phyloP scores from a whole-genome alignment of 1,140 invertebrate genomes.

The Plectus sambesii region DNA sequence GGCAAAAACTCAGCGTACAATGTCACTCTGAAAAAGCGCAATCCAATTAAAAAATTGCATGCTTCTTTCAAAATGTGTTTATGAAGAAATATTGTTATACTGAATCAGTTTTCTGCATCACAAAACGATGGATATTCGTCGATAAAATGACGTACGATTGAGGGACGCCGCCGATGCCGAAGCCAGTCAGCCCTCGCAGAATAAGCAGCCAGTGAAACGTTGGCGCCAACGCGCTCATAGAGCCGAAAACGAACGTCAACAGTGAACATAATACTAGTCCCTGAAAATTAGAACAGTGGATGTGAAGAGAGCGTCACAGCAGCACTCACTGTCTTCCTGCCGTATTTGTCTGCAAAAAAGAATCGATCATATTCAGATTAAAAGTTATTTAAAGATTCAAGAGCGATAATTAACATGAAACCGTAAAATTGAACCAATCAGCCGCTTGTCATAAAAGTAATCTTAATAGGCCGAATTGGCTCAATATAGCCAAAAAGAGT shows the following conservation, averaged over 20 bases:
- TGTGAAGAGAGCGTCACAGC: conserved; percentile 1
- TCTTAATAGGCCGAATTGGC: too few relatives aligned
- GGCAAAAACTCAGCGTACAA: conserved; percentile 89
- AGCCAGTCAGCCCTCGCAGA: conserved; percentile 76
- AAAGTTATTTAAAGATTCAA: too few relatives aligned
- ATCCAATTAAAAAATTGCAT: conserved; percentile 10
- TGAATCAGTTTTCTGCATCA: not conserved
- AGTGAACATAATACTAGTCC: conserved; percentile 73
- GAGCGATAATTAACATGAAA: too few relatives aligned
- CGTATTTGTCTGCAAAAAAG: too few relatives aligned
- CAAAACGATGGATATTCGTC: conserved; percentile 12
- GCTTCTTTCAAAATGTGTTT: conserved; percentile 19
- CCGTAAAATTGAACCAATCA: too few relatives aligned
- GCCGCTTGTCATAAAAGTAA: too few relatives aligned
- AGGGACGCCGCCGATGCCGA: conserved; percentile 87
- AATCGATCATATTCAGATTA: too few relatives aligned
- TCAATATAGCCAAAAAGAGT: conserved; percentile 1
- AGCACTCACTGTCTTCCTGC: conserved; percentile 64
- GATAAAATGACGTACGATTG: conserved; percentile 67
- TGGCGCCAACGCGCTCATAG: conserved; percentile 75
- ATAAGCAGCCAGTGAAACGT: conserved; percentile 80
- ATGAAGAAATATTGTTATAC: conserved; percentile 14
- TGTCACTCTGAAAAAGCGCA: conserved; percentile 69
- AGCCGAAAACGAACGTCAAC: conserved; percentile 76
- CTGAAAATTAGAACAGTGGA: conserved; percentile 49